Evolutionary conservation across 2,888 invertebrate species (phyloP), one percentile per base, ranked within the genome.

Genomic region (Rhaphigaster nebulosa): DNA sequence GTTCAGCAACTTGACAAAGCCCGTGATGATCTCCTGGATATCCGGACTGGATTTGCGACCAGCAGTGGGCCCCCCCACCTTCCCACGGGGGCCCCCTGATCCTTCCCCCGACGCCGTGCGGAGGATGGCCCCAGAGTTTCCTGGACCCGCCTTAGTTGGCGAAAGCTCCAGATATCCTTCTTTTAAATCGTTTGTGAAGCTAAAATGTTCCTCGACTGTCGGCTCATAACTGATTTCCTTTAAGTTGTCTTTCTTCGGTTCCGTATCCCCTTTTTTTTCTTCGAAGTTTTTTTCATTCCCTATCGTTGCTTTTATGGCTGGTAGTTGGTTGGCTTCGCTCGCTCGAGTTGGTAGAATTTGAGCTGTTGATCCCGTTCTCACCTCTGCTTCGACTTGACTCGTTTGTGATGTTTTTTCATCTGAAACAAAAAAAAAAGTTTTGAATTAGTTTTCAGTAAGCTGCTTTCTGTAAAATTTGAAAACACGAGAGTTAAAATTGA

Each of bases 1-100:
- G 92, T 98, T 98, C 2, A 98, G 94, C 23, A 98, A 94, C 93
- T 98, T 98, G 0, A 98, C 98, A 88, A 98, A 96, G 18, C 98
- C 98, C 3, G 97, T 97, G 60, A 98, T 97, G 54, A 98, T 98
- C 93, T 98, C 98, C 93, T 98, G 97, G 91, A 80, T 89, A 34
- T 76, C 80, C 90, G 87, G 87, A 13, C 76, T 87, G 88, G 60
- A 56, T 56, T 90, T 91, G 29, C 90, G 87, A 50, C 70, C 91
- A 56, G 90, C 88, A 38, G 70, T 50, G 90, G 91, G 90, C 90
- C 90, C 91, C 87, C 91, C 89, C 89, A 90, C 91, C 88, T 87
- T 87, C 88, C 91, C 90, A 70, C 91, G 90, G 87, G 92, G 91
- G 90, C 91, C 91, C 90, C 91, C 91, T 91, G 70, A 80, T 65